phyloP scores from a whole-genome alignment of 2,888 invertebrate genomes.

The Melikaiella ostensackeni region DNA sequence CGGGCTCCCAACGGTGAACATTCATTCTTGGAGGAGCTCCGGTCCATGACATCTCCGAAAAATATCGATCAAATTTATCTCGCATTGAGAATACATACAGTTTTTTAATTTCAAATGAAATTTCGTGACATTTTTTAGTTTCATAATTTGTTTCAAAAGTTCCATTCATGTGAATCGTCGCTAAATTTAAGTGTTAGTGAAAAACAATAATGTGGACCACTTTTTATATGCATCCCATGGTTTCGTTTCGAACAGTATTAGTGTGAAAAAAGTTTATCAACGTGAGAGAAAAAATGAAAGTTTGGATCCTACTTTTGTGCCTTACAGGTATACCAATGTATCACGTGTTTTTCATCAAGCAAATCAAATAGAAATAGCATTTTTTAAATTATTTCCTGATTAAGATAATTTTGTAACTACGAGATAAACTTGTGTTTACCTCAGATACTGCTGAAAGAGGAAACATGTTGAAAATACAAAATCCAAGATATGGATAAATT shows the following conservation, averaged over 20 bases:
- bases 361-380: neutral
- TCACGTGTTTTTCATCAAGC: slow-evolving; percentile 20
- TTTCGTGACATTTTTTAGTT: neutral
- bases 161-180: slow-evolving; percentile 3
- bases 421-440: neutral
- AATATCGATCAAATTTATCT: slow-evolving; percentile 16
- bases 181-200: neutral
- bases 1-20: slow-evolving; percentile 66
- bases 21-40: slow-evolving; percentile 46
- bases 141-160: neutral
- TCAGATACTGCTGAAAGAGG: neutral
- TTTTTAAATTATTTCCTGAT: neutral
- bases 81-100: neutral
- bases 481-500: neutral
- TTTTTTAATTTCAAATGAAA: neutral
- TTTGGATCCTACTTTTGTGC: slow-evolving; percentile 65
- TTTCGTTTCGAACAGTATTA: slow-evolving; percentile 4
- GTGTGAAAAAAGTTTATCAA: slow-evolving; percentile 15
- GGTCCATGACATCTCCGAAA: slow-evolving; percentile 5
- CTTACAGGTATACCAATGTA: slow-evolving; percentile 63
- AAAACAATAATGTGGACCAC: slow-evolving; percentile 14
- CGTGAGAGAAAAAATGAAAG: slow-evolving; percentile 57
- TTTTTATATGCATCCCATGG: slow-evolving; percentile 6
- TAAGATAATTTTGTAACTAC: no score
- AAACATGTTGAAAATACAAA: neutral